Evolutionary conservation across 2,888 invertebrate genomes (phyloP).

Genomic region (Aphodius sticticus): DNA sequence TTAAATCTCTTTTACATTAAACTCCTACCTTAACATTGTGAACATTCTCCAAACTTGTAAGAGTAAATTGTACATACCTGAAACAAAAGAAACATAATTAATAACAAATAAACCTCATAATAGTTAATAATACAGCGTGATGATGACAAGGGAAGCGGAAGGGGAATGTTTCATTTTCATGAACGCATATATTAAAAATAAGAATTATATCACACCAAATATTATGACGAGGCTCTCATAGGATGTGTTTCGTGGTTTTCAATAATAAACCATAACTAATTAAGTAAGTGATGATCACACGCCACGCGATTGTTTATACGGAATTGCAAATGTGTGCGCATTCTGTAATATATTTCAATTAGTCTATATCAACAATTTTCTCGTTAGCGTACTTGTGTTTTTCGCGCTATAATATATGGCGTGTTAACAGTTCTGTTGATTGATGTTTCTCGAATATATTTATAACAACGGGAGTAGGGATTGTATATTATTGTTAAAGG

Average conservation of each 20-base stretch:
- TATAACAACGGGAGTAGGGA: too few relatives aligned
- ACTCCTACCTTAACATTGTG: too few relatives aligned
- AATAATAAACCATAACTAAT: slow-evolving; percentile 4
- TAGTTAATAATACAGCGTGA: background rate
- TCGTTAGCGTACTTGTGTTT: background rate
- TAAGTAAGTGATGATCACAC: background rate
- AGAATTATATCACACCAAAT: background rate
- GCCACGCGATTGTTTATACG: slow-evolving; percentile 4
- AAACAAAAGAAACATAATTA: background rate
- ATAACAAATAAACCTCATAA: background rate
- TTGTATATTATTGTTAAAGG: too few relatives aligned
- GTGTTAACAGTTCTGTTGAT: slow-evolving; percentile 18
- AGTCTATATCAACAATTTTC: background rate
- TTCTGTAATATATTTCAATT: background rate
- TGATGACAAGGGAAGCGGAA: background rate
- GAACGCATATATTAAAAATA: background rate
- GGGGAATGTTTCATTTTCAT: background rate
- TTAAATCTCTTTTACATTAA: too few relatives aligned
- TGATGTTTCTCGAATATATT: too few relatives aligned
- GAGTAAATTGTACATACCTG: background rate
- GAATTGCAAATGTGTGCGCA: background rate
- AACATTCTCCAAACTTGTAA: background rate
- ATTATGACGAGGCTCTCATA: background rate
- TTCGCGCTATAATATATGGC: slow-evolving; percentile 24
- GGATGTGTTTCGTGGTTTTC: background rate